phyloP scores from a whole-genome alignment of 2,113 vertebrate species.

The Ceyx melanurus region DNA sequence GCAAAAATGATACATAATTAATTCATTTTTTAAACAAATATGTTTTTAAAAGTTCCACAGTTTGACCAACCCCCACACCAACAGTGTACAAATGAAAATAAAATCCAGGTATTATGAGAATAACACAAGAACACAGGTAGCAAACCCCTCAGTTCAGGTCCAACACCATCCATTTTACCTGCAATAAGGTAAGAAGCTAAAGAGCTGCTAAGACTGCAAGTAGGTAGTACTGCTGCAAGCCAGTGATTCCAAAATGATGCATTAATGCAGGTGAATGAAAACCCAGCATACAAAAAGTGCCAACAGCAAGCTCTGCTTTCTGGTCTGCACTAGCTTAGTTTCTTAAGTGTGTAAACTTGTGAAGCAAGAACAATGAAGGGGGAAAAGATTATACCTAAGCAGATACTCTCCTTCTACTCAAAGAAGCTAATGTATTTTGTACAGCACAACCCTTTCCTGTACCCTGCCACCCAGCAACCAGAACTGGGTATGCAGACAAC shows the following conservation, averaged over 20 bases:
- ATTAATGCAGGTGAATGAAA: not conserved
- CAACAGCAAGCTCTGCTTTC: not conserved
- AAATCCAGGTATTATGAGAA: not conserved
- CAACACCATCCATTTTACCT: not conserved
- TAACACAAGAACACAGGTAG: not conserved
- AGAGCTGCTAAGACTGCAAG: not conserved
- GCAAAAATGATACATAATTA: not conserved
- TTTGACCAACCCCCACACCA: not conserved
- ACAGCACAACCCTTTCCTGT: not conserved
- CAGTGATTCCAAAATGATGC: not conserved
- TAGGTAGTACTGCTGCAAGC: not conserved
- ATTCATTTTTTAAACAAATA: not conserved
- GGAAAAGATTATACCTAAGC: not conserved
- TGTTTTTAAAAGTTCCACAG: not conserved
- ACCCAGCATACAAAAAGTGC: not conserved
- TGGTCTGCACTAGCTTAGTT: not conserved
- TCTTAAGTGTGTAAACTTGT: not conserved
- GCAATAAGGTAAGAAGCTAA: not conserved
- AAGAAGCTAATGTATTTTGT: not conserved
- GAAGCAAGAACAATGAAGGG: not conserved
- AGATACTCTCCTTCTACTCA: not conserved
- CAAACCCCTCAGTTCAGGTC: not conserved
- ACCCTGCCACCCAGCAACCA: not conserved
- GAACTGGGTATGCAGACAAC: not conserved
- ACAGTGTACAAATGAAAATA: not conserved